phyloP scores from a whole-genome alignment of 2,797 vertebrate genomes.

The Rhinoraja longicauda region DNA sequence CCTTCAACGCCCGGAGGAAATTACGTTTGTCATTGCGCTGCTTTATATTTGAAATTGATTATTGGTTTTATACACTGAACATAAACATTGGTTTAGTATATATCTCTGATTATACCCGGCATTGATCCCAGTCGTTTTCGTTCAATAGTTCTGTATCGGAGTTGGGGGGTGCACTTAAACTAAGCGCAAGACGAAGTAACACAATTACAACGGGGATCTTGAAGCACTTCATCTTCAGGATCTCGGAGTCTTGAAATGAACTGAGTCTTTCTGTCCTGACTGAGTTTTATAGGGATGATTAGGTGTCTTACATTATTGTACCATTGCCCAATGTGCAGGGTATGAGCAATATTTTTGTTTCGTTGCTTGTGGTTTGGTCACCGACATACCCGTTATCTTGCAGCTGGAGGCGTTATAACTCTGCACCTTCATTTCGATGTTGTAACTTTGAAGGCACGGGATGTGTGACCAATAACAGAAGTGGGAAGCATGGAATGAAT shows the following conservation, averaged over 20 bases:
- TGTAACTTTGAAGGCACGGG: neutral
- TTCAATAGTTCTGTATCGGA: no score
- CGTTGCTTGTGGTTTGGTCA: neutral
- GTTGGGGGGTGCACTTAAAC: neutral
- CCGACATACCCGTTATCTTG: neutral
- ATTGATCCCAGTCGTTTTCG: conserved; percentile 17
- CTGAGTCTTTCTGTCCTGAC: no score
- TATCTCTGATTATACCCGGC: neutral
- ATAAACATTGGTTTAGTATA: neutral
- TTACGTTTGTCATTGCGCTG: neutral
- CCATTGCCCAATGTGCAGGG: neutral
- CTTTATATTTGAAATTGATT: neutral
- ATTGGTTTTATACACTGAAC: neutral
- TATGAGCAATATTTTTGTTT: neutral
- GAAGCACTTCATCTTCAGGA: neutral
- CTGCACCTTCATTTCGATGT: neutral
- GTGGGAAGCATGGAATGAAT: neutral
- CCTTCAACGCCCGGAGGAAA: neutral
- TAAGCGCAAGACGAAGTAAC: no score
- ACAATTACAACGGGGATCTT: neutral
- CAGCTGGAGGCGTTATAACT: neutral
- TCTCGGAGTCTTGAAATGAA: no score
- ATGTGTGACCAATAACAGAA: neutral
- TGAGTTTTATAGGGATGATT: neutral
- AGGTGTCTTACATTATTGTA: neutral